Conservation (phyloP, 2,797 vertebrate species). For the Enoplosus armatus region DNA sequence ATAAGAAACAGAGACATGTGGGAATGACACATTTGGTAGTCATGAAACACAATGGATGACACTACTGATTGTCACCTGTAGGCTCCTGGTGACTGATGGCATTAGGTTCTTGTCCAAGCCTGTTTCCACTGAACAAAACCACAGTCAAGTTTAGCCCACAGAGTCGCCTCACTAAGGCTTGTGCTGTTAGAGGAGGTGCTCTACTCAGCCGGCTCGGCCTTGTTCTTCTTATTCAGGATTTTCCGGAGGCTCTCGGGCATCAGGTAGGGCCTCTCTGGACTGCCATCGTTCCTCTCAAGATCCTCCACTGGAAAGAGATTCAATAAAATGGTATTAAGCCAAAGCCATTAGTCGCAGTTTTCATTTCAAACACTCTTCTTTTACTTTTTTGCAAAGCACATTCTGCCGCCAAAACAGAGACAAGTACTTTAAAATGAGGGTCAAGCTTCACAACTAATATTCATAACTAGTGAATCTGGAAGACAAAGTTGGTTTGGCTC, state of each 20-base stretch:
- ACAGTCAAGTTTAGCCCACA: not conserved
- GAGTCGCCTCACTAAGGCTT: not conserved
- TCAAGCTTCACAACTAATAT: not conserved
- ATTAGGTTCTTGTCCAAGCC: not conserved
- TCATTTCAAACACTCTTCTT: not conserved
- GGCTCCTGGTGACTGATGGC: conserved; percentile 17
- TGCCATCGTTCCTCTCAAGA: conserved; percentile 93
- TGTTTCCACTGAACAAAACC: conserved; percentile 7
- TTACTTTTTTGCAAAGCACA: not conserved
- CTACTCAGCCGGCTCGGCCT: conserved; percentile 63
- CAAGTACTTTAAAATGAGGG: not conserved
- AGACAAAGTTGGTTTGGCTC: conserved; percentile 6
- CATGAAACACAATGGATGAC: conserved; percentile 23
- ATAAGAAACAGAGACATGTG: not conserved
- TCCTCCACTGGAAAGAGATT: conserved; percentile 91
- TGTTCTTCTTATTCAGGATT: conserved; percentile 92
- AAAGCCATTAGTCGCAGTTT: too few species aligned
- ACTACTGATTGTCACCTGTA: conserved; percentile 25
- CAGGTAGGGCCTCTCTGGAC: conserved; percentile 90
- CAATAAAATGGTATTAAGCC: not conserved
- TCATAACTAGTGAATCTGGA: not conserved
- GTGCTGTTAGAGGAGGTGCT: not conserved
- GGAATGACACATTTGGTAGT: conserved; percentile 1
- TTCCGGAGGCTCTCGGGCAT: conserved; percentile 92
- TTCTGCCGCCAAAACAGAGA: not conserved